A percentile compares a stretch with the other conserved stretches of the same genome.
These are phyloP conservation scores for Argentina silus DNA, from an alignment of 2,797 vertebrate genomes.

Conservation along the genomic window DNA sequence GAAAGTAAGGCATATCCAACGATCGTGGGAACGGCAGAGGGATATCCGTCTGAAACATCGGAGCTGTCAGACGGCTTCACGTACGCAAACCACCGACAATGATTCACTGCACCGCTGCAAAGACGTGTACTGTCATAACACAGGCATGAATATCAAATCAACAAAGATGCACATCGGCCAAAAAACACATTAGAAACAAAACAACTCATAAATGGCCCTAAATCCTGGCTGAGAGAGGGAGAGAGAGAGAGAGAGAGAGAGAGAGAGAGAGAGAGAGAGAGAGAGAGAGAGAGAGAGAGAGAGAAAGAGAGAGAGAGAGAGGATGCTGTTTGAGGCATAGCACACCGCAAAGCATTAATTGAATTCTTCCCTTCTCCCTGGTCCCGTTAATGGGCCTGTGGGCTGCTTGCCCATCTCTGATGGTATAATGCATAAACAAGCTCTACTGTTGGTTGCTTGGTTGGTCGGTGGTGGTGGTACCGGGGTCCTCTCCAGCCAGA, in stretches of 20 bases:
- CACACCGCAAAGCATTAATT: constrained; percentile 30
- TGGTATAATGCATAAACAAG: constrained; percentile 1
- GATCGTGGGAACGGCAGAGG: not conserved
- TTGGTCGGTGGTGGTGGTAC: constrained; percentile 35
- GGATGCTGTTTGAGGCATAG: not conserved
- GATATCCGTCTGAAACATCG: not conserved
- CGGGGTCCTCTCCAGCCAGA: constrained; percentile 58
- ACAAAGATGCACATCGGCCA: not conserved
- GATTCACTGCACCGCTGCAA: not conserved
- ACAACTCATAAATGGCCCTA: constrained; percentile 1
- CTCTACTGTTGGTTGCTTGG: constrained; percentile 41
- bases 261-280: constrained; percentile 31
- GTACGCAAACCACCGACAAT: not conserved
- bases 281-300: constrained; percentile 2
- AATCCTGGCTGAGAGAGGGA: not conserved
- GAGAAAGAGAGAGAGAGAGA: constrained; percentile 28
- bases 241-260: not conserved
- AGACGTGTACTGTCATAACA: not conserved
- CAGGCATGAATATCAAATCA: not conserved
- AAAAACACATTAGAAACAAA: not conserved
- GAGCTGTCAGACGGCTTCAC: not conserved
- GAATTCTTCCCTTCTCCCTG: constrained; percentile 15
- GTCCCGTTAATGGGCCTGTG: constrained; percentile 25
- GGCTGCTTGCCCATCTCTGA: constrained; percentile 13
- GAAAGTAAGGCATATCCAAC: too few species aligned